Evolutionary conservation across 2,888 invertebrate species (phyloP).

Genomic region (Fragum fragum): DNA sequence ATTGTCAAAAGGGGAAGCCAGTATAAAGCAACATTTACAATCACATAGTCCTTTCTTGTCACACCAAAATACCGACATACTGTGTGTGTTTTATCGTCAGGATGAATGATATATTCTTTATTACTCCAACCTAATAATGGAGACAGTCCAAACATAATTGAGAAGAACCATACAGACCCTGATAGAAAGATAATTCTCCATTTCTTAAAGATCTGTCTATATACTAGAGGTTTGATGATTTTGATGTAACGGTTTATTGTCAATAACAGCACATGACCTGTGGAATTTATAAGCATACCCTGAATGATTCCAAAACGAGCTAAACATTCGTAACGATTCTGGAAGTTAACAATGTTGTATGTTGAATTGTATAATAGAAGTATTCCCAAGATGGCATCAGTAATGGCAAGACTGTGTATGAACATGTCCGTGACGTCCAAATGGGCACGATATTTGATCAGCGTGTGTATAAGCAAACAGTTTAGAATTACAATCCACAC

Average conservation of each 20-base stretch:
- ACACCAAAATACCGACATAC: constrained; percentile 72
- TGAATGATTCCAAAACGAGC: constrained; percentile 69
- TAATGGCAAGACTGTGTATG: constrained; percentile 69
- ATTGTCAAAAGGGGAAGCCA: constrained; percentile 68
- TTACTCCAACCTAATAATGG: constrained; percentile 70
- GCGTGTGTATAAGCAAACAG: constrained; percentile 64
- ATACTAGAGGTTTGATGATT: constrained; percentile 67
- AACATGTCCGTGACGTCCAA: constrained; percentile 69
- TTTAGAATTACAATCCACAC: constrained; percentile 69
- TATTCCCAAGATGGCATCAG: constrained; percentile 73
- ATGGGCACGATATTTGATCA: constrained; percentile 47
- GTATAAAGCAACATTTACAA: constrained; percentile 63
- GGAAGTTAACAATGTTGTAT: constrained; percentile 76
- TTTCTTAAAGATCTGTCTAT: constrained; percentile 64
- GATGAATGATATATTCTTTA: constrained; percentile 39
- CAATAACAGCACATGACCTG: constrained; percentile 65
- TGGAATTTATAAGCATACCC: constrained; percentile 64
- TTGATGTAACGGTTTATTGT: constrained; percentile 74
- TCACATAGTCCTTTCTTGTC: constrained; percentile 56
- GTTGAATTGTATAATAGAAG: constrained; percentile 70
- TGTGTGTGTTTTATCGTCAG: constrained; percentile 49
- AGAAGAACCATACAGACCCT: constrained; percentile 64
- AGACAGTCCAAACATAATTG: constrained; percentile 64
- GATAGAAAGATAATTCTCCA: constrained; percentile 52
- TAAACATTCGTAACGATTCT: constrained; percentile 70